A percentile compares a stretch with the other conserved stretches of the same genome.
Conservation (phyloP, 1,140 invertebrate species). For the Microplitis mediator region DNA sequence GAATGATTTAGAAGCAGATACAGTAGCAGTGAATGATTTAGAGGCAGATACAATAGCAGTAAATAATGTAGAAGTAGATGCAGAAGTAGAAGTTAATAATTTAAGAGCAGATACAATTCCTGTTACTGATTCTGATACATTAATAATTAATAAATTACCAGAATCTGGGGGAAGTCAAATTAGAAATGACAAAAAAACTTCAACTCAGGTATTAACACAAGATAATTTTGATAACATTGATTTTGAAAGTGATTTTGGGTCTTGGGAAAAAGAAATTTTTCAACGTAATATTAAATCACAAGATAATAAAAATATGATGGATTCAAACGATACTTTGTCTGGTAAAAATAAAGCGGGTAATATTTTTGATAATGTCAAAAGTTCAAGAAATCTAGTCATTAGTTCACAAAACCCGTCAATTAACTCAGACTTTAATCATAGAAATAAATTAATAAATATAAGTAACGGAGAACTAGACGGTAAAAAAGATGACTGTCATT, state of each 20-base stretch:
- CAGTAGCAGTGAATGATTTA: no score
- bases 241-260: slow-evolving; percentile 11
- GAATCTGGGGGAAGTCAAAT: background rate
- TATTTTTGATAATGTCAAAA: no score
- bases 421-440: no score
- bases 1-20: no score
- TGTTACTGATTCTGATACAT: background rate
- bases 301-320: background rate
- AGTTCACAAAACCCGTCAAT: no score
- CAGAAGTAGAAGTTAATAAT: background rate
- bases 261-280: background rate
- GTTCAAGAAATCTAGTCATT: no score
- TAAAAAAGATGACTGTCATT: no score
- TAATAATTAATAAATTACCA: background rate
- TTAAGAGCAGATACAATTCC: background rate
- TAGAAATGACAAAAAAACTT: background rate
- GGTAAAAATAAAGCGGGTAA: no score
- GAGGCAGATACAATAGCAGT: no score
- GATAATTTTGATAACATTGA: background rate
- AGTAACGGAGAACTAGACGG: no score
- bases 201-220: background rate
- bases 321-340: background rate
- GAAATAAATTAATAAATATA: no score
- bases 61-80: no score
- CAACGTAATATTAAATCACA: background rate